A percentile compares a stretch with the other conserved stretches of the same genome.
Conservation (phyloP, 2,113 vertebrate genomes). For the Stomatorhinus ivindoensis region DNA sequence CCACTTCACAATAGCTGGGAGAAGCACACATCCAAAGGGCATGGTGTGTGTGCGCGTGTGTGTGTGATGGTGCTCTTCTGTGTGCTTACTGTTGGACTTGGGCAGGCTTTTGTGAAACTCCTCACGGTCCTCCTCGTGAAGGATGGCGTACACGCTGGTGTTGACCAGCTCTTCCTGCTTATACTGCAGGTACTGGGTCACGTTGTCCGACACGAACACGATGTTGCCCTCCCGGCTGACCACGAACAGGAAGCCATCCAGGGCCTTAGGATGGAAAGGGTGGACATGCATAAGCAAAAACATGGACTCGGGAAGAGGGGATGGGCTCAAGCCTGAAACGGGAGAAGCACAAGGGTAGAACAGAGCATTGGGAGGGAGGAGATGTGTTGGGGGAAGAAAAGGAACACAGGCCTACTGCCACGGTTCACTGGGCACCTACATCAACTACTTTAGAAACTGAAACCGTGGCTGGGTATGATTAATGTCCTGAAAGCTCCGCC, state of each 20-base stretch:
- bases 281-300: background rate
- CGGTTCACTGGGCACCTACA: background rate
- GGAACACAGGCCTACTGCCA: background rate
- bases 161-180: slow-evolving; percentile 92
- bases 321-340: background rate
- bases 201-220: slow-evolving; percentile 94
- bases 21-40: slow-evolving; percentile 25
- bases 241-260: slow-evolving; percentile 92
- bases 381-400: background rate
- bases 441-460: background rate
- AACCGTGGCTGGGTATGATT: background rate
- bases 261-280: slow-evolving; percentile 57
- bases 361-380: background rate
- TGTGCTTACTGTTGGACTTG: slow-evolving; percentile 74
- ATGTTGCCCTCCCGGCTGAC: slow-evolving; percentile 93
- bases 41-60: slow-evolving; percentile 9
- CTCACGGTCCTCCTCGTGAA: slow-evolving; percentile 86
- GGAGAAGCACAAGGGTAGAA: background rate
- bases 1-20: slow-evolving; percentile 23
- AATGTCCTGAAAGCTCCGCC: background rate
- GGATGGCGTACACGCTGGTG: slow-evolving; percentile 84
- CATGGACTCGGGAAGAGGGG: background rate
- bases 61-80: background rate
- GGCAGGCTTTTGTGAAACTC: slow-evolving; percentile 93
- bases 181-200: slow-evolving; percentile 89